Conservation (phyloP, 2,797 vertebrate genomes). For the Natrix natrix region DNA sequence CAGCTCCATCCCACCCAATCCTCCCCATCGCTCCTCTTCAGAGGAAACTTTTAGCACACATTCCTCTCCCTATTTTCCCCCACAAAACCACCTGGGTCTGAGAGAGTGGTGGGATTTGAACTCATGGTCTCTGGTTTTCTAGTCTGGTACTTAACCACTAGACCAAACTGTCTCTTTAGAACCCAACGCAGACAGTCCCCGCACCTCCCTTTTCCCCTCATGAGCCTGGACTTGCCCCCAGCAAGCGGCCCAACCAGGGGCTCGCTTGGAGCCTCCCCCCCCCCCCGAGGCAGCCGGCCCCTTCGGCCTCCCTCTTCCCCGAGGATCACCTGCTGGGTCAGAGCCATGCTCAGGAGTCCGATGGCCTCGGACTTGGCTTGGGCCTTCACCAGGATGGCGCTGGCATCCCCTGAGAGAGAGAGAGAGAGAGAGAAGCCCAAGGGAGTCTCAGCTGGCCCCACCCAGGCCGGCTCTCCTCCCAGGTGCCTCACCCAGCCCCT, state of each 20-base stretch:
- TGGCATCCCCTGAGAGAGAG: constrained; percentile 83
- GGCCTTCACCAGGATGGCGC: constrained; percentile 87
- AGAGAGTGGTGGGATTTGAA: not conserved
- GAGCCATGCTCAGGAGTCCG: constrained; percentile 81
- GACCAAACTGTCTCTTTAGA: not conserved
- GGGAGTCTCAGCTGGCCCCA: rapidly evolving
- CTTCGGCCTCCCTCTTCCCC: rapidly evolving
- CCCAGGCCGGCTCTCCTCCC: too few species aligned
- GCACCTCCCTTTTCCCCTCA: rapidly evolving
- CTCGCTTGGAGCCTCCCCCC: not conserved
- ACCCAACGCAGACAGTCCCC: too few species aligned
- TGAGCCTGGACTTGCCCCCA: not conserved
- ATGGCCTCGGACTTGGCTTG: constrained; percentile 92
- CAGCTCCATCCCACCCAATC: not conserved
- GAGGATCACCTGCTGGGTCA: constrained; percentile 81
- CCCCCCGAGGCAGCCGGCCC: not conserved
- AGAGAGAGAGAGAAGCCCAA: not conserved
- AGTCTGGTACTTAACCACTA: not conserved
- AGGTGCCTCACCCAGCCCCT: not conserved
- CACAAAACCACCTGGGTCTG: not conserved
- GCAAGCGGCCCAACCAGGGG: not conserved
- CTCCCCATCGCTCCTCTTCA: too few species aligned
- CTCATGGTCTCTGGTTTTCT: not conserved
- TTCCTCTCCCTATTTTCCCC: too few species aligned
- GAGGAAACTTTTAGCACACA: not conserved